Evolutionary conservation across 2,888 invertebrate species (phyloP), one percentile per base, ranked within the genome.

Genomic region (Drosophila atripex): DNA sequence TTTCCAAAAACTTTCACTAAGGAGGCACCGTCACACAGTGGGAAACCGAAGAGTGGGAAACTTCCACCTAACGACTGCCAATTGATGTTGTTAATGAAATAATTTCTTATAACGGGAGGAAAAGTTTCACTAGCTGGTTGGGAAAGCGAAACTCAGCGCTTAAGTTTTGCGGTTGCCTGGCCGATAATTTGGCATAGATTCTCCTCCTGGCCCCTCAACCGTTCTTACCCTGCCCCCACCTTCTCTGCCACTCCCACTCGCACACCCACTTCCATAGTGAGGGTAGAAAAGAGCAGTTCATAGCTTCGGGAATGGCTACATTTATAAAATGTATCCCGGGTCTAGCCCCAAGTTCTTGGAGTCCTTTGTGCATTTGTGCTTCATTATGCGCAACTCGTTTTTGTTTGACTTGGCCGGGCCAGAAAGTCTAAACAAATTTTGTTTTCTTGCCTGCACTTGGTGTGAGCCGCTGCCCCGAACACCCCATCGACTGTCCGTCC

Each of bases 21-120:
- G 21, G 18, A 51, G n/a, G 12, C 43, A 28, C 47, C 12, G 2
- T 9, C 28, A 9, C 28, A 28, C 28, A 21, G 21, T 21, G 3
- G 21, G 43, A 41, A 11, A 21, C 52, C 50, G 50, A 16, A 30
- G 54, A 32, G 60, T 30, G 12, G 23, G 41, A 76, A 74, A 71
- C 80, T 76, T 79, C 50, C 49, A 56, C 46, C 72, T 63, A 69
- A 83, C 75, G 75, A 80, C 86, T 68, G 46, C 68, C 77, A 85
- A 83, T 87, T 83, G 82, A 75, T 80, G 87, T 83, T 85, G 82
- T 86, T 86, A 83, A 83, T 83, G 83, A 83, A 83, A 83, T 88
- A 85, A 83, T 83, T 83, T 82, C 86, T 73, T 82, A 68, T 68
- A 73, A 64, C 66, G 61, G 59, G 61, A 41, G 50, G 65, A 47